Percentiles rank a stretch among this genome's conserved stretches.
Conservation (phyloP, 2,888 invertebrate species). For the Stramonita haemastoma region DNA sequence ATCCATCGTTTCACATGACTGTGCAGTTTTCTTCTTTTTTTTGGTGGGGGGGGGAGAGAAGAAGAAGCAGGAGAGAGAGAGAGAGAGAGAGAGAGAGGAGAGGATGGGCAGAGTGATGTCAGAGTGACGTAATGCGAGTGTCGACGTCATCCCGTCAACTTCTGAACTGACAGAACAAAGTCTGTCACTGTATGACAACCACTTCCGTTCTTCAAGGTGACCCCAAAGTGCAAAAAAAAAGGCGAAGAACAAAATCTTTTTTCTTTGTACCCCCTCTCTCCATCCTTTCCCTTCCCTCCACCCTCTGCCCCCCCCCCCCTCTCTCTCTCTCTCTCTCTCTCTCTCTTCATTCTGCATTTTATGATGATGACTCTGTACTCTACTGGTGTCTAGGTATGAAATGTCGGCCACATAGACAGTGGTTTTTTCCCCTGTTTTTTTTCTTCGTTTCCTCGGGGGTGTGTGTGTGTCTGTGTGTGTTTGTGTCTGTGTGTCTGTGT, state of each 20-base stretch:
- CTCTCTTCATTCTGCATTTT: neutral
- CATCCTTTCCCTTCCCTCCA: neutral
- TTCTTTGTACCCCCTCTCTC: too few species aligned
- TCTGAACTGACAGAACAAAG: neutral
- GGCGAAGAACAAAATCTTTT: too few species aligned
- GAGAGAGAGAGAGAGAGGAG: neutral
- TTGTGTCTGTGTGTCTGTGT: too few species aligned
- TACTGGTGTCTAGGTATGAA: too few species aligned
- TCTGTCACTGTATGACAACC: neutral
- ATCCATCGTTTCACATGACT: too few species aligned
- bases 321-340: neutral
- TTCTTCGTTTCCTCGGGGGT: too few species aligned
- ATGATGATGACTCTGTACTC: too few species aligned
- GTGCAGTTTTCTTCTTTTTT: too few species aligned
- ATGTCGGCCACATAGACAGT: too few species aligned
- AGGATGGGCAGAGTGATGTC: neutral
- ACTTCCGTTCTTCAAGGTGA: conserved; percentile 10
- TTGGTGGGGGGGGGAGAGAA: neutral
- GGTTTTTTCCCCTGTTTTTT: too few species aligned
- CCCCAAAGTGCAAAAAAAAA: neutral
- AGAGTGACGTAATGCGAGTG: neutral
- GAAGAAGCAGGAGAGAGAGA: neutral
- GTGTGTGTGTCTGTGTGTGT: too few species aligned
- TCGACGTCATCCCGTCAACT: neutral
- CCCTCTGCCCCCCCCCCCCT: neutral